Conservation (phyloP, 1,140 invertebrate genomes). For the Brachionus asplanchnoidis region DNA sequence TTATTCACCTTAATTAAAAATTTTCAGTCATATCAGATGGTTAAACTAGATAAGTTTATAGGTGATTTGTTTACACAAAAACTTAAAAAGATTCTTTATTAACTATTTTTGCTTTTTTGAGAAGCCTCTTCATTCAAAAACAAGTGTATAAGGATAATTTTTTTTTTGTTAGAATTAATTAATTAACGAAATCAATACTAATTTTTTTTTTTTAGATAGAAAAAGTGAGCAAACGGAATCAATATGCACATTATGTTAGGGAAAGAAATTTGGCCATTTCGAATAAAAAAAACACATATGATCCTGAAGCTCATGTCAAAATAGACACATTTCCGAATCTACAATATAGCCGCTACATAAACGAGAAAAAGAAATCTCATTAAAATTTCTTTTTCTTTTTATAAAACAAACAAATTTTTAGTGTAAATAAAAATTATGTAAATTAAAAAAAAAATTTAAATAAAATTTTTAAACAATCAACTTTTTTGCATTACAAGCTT, state of each 20-base stretch:
- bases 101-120: background rate
- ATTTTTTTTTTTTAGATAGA: background rate
- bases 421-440: background rate
- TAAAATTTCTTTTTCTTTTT: background rate
- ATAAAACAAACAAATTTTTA: background rate
- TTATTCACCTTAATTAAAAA: background rate
- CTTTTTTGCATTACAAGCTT: background rate
- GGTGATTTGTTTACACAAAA: background rate
- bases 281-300: background rate
- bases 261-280: background rate
- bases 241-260: constrained; percentile 5
- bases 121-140: background rate
- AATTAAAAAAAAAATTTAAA: background rate
- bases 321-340: background rate
- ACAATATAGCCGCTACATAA: background rate
- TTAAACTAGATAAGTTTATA: background rate
- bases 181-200: background rate
- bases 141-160: too few relatives aligned
- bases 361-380: background rate
- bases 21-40: background rate
- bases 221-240: background rate
- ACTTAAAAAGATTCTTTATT: background rate
- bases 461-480: background rate
- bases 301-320: background rate
- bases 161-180: background rate